Conservation (phyloP, 2,113 vertebrate genomes). For the Nymphicus hollandicus region DNA sequence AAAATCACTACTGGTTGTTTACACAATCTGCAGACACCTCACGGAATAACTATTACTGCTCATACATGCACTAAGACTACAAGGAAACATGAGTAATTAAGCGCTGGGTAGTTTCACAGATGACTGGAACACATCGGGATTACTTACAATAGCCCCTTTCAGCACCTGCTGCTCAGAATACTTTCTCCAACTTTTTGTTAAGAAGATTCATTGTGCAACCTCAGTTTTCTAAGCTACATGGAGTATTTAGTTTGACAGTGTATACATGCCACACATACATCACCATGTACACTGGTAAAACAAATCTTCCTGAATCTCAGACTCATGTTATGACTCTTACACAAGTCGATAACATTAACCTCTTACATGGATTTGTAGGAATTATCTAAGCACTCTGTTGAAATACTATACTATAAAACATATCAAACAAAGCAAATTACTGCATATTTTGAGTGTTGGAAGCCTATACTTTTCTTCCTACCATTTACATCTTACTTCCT, state of each 20-base stretch:
- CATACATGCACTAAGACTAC: background rate
- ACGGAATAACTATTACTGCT: background rate
- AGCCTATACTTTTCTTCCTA: background rate
- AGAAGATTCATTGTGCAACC: background rate
- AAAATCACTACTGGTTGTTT: conserved; percentile 5
- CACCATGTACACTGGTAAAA: background rate
- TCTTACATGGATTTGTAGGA: background rate
- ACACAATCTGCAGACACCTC: background rate
- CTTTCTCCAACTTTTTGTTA: background rate
- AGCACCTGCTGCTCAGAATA: background rate
- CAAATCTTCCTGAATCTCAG: background rate
- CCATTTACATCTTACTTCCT: background rate
- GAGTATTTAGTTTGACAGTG: background rate
- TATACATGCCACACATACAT: background rate
- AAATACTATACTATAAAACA: background rate
- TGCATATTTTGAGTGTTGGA: background rate
- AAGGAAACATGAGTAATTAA: conserved; percentile 19
- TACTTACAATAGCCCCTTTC: background rate
- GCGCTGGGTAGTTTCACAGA: background rate
- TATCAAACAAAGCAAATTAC: background rate
- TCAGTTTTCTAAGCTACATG: background rate
- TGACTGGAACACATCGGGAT: accelerated
- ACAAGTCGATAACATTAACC: background rate
- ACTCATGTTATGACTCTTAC: background rate
- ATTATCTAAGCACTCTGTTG: background rate